These are phyloP conservation scores for Orchestia grillus DNA, from an alignment of 1,140 invertebrate species.

Conservation along the genomic window DNA sequence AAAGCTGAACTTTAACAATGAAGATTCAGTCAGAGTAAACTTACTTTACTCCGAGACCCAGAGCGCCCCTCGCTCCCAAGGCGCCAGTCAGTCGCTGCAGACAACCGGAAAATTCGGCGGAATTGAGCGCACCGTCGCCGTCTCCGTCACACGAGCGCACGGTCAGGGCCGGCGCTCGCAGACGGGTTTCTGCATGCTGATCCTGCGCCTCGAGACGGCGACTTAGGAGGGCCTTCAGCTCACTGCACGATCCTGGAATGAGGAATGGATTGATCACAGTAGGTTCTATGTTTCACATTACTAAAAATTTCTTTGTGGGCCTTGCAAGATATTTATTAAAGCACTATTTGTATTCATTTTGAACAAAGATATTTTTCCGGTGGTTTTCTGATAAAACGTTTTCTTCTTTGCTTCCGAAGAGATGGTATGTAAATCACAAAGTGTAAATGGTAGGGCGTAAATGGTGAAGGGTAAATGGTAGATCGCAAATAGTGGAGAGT, in stretches of 20 bases:
- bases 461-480: too few species aligned
- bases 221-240: not conserved
- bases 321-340: too few species aligned
- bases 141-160: constrained; percentile 3
- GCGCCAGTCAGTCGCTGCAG: not conserved
- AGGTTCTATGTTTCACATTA: too few species aligned
- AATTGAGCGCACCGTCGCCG: not conserved
- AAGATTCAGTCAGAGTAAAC: not conserved
- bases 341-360: too few species aligned
- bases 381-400: too few species aligned
- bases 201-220: not conserved
- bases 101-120: not conserved
- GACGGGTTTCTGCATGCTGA: not conserved
- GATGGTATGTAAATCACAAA: too few species aligned
- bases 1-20: not conserved
- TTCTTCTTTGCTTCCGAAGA: too few species aligned
- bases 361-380: too few species aligned
- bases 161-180: not conserved
- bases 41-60: not conserved
- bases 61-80: not conserved
- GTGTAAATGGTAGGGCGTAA: too few species aligned
- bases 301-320: too few species aligned
- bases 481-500: too few species aligned
- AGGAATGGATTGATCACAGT: not conserved
- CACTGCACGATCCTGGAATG: not conserved